Evolutionary conservation across 2,888 invertebrate species (phyloP).

Genomic region (Dolichomitus sp.): DNA sequence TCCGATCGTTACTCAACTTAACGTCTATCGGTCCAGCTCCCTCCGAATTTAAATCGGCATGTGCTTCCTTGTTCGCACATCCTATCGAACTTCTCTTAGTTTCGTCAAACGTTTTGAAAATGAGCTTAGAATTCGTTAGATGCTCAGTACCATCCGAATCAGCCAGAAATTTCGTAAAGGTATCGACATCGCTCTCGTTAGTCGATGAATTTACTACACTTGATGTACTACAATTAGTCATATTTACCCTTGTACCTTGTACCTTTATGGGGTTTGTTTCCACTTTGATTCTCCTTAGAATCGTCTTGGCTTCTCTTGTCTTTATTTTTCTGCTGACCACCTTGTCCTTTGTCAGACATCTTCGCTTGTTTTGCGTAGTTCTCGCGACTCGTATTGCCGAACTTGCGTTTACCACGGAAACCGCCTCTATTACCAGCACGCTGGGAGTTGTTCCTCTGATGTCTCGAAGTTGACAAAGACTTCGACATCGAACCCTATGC

Average conservation of each 20-base stretch:
- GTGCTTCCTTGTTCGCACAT: constrained; percentile 2
- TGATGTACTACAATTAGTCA: no score
- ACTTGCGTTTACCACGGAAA: no score
- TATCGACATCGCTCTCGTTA: no score
- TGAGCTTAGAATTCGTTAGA: constrained; percentile 66
- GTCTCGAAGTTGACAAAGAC: constrained; percentile 32
- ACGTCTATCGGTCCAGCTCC: constrained; percentile 67
- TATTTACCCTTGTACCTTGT: no score
- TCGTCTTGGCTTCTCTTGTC: constrained; percentile 17
- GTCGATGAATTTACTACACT: no score
- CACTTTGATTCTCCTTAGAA: constrained; percentile 35
- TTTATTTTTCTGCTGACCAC: constrained; percentile 47
- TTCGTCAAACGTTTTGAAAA: constrained; percentile 65
- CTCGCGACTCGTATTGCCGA: no score
- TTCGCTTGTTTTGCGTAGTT: constrained; percentile 39
- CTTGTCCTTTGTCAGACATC: constrained; percentile 41
- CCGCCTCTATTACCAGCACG: no score
- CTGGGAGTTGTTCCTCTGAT: no score
- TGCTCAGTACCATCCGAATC: no score
- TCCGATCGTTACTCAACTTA: constrained; percentile 51
- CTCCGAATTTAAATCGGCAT: constrained; percentile 65
- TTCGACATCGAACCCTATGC: constrained; percentile 38
- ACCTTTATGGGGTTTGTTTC: constrained; percentile 43
- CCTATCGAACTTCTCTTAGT: constrained; percentile 38
- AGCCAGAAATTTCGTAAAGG: no score